A percentile compares a stretch with the other conserved stretches of the same genome.
Conservation (phyloP, 2,888 invertebrate species). For the Drosophila mimetica region DNA sequence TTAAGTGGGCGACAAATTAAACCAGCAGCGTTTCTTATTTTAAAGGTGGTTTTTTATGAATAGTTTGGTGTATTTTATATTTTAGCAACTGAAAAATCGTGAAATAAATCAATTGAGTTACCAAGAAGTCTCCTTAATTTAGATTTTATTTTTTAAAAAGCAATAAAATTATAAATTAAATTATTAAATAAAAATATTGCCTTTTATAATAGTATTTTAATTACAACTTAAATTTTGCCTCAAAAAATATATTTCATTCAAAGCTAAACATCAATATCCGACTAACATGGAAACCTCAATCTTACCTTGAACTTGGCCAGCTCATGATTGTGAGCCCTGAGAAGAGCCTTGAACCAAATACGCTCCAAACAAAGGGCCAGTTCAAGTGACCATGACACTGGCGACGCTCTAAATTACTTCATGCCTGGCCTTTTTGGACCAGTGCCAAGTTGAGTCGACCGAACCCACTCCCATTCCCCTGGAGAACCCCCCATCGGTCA, state of each 20-base stretch:
- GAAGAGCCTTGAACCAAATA: conserved; percentile 21
- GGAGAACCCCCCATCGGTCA: background rate
- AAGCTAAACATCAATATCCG: background rate
- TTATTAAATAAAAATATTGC: too few species aligned
- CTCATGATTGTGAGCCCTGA: conserved; percentile 4
- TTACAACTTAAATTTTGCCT: background rate
- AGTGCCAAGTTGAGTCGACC: conserved; percentile 37
- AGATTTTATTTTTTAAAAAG: too few species aligned
- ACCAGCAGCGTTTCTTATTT: too few species aligned
- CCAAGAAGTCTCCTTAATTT: too few species aligned
- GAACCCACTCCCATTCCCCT: background rate
- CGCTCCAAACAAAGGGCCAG: conserved; percentile 8
- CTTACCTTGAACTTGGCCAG: conserved; percentile 18
- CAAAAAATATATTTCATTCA: background rate
- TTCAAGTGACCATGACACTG: conserved; percentile 8
- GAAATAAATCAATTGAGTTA: too few species aligned
- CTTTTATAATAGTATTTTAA: too few species aligned
- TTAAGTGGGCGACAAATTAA: conserved; percentile 4
- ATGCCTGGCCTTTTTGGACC: conserved; percentile 47
- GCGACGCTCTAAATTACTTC: conserved; percentile 45
- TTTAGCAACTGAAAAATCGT: too few species aligned
- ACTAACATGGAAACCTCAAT: too few species aligned
- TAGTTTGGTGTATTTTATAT: too few species aligned
- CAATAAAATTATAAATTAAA: too few species aligned
- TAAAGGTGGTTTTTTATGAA: background rate